Percentiles rank a stretch among this genome's conserved stretches.
Conservation (phyloP, 2,888 invertebrate species). For the Cantharis lateralis region DNA sequence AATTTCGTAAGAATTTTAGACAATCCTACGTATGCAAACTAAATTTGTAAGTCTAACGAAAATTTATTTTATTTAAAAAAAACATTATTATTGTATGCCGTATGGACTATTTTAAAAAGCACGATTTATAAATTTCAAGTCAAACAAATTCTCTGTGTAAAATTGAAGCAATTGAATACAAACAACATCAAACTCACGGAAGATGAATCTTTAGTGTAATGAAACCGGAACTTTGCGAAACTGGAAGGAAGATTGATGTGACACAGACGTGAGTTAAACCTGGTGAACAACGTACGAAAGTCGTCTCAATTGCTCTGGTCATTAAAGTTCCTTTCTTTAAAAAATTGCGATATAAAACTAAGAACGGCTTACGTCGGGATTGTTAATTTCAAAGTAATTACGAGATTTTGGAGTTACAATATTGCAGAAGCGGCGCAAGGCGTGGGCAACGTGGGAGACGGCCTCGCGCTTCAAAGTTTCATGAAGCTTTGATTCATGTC, state of each 20-base stretch:
- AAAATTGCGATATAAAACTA: not conserved
- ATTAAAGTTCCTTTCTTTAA: not conserved
- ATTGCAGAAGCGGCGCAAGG: too few species aligned
- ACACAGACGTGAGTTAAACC: slow-evolving; percentile 35
- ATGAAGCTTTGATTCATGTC: too few species aligned
- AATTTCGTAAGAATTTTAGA: not conserved
- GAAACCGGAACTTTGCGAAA: slow-evolving; percentile 49
- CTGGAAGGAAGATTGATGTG: slow-evolving; percentile 48
- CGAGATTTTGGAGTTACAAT: not conserved
- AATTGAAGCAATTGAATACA: slow-evolving; percentile 24
- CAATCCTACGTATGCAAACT: not conserved
- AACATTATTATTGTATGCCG: too few species aligned
- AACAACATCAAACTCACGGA: slow-evolving; percentile 38
- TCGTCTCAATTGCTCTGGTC: slow-evolving; percentile 20
- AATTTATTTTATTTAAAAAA: too few species aligned
- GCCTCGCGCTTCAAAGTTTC: too few species aligned
- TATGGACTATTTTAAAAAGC: not conserved
- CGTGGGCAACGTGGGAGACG: too few species aligned
- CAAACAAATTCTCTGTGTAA: not conserved
- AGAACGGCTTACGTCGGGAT: not conserved
- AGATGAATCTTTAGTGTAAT: slow-evolving; percentile 51
- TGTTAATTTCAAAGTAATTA: not conserved
- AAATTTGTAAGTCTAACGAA: not conserved
- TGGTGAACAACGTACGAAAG: slow-evolving; percentile 24
- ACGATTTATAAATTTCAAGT: not conserved